Base-by-base conservation (phyloP, 1,140 invertebrate species). In the Rhizoglyphus robini region DNA sequence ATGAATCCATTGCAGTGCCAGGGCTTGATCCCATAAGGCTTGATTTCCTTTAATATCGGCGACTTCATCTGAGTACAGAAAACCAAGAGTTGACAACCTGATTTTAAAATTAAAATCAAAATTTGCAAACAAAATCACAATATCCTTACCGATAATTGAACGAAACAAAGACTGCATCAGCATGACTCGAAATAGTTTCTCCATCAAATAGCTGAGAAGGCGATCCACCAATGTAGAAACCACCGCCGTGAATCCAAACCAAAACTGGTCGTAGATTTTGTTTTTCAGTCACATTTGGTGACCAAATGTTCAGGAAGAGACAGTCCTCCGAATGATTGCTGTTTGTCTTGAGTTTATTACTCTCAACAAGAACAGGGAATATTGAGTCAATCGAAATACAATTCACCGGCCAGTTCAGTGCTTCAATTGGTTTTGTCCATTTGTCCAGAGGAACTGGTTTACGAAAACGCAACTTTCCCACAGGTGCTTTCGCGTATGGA, bases 181-280 rank as follows among this genome's bases (percentile, higher is more conserved):
- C 88, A 77, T 92, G 89, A 1, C 87, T 86, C 0, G 90, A 90
- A 34, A 98, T 77, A 72, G 86, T 87, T 69, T 78, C 77, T 61
- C 84, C 88, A 78, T 97, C 90, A 77, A 97, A 97, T n/a, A 96
- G 84, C 74, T 96, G 90, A 68, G 96, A 78, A 31, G 18, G 20
- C 5, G 65, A 11, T 20, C 18, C 25, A 91, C 94, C 92, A 34
- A 87, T 91, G 75, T 91, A 93, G 78, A 96, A 98, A 1, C 92
- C 92, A 34, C 94, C 94, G 38, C 94, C 94, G 75, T 90, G 96
- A 67, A 97, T 87, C 93, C 92, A 97, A 34, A 96, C 83, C 84
- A 96, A 85, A 20, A 96, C 91, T 23, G 91, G 63, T 36, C 30
- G n/a, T 8, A 57, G 63, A 18, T 58, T 57, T 13, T 57, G n/a